Percentiles rank a stretch among this genome's conserved stretches.
Evolutionary conservation across 2,113 vertebrate species (phyloP).

Genomic region (Cygnus buccinator): DNA sequence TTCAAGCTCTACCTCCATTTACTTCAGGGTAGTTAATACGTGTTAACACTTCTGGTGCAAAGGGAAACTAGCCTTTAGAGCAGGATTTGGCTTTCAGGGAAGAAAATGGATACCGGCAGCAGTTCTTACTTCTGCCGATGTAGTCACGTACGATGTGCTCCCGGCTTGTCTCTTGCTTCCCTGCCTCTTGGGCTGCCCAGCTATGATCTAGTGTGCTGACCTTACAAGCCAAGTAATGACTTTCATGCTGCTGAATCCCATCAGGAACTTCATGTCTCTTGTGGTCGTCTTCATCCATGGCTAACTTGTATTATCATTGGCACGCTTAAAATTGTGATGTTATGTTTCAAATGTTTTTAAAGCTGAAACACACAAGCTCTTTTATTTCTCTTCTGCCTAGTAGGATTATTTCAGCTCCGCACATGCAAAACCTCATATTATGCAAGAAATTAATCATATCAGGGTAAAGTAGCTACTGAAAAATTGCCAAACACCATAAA

Average conservation of each 20-base stretch:
- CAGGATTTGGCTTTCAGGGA: not conserved
- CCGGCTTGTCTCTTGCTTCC: not conserved
- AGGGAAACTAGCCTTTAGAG: not conserved
- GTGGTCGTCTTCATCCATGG: constrained; percentile 49
- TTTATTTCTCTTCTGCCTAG: constrained; percentile 74
- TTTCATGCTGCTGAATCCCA: constrained; percentile 31
- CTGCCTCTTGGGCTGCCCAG: not conserved
- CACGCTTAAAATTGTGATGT: constrained; percentile 77
- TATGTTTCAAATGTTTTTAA: constrained; percentile 81
- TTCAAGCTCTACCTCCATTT: not conserved
- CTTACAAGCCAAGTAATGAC: not conserved
- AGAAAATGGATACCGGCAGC: not conserved
- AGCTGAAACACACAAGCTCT: constrained; percentile 72
- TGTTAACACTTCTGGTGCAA: not conserved
- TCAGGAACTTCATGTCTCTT: constrained; percentile 39
- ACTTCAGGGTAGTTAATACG: not conserved
- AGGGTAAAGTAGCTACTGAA: constrained; percentile 82
- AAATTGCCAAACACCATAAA: constrained; percentile 84
- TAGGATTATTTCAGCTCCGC: constrained; percentile 76
- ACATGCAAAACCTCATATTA: constrained; percentile 74
- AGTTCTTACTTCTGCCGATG: not conserved
- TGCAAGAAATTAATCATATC: constrained; percentile 84
- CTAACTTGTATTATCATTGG: constrained; percentile 61
- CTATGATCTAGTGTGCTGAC: constrained; percentile 4
- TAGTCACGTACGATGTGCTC: not conserved